Percentiles rank a stretch among this genome's conserved stretches.
Conservation (phyloP, 2,888 invertebrate genomes). For the Heliconius ismenius region DNA sequence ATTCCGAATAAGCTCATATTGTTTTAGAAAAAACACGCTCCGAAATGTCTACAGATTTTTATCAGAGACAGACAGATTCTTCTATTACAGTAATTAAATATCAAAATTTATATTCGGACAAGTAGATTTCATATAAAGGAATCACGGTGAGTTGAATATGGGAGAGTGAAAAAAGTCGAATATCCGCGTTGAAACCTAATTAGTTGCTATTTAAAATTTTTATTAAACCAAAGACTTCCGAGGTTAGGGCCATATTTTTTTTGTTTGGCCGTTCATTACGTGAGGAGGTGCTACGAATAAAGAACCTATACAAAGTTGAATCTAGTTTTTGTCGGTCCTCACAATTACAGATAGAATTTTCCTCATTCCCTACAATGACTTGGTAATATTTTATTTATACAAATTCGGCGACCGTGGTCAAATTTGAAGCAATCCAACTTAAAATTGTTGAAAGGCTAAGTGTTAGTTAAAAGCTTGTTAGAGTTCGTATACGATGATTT, state of each 20-base stretch:
- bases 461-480: conserved; percentile 24
- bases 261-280: conserved; percentile 7
- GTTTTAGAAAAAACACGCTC: conserved; percentile 37
- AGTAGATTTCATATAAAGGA: conserved; percentile 29
- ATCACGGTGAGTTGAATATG: conserved; percentile 26
- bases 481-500: conserved; percentile 16
- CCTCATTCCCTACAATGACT: conserved; percentile 37
- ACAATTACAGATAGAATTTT: conserved; percentile 32
- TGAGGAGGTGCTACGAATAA: conserved; percentile 15
- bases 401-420: conserved; percentile 28
- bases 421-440: conserved; percentile 19
- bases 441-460: conserved; percentile 17
- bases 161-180: neutral
- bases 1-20: conserved; percentile 38
- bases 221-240: conserved; percentile 14
- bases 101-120: conserved; percentile 36
- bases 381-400: conserved; percentile 30
- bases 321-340: conserved; percentile 31
- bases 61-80: conserved; percentile 33
- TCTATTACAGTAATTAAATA: conserved; percentile 36
- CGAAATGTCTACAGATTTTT: conserved; percentile 35
- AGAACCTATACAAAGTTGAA: conserved; percentile 13
- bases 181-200: conserved; percentile 20
- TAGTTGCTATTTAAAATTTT: conserved; percentile 7
- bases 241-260: conserved; percentile 19